Percentiles rank a stretch among this genome's conserved stretches.
phyloP scores from a whole-genome alignment of 2,113 vertebrate genomes.

The Diphyllodes magnificus region DNA sequence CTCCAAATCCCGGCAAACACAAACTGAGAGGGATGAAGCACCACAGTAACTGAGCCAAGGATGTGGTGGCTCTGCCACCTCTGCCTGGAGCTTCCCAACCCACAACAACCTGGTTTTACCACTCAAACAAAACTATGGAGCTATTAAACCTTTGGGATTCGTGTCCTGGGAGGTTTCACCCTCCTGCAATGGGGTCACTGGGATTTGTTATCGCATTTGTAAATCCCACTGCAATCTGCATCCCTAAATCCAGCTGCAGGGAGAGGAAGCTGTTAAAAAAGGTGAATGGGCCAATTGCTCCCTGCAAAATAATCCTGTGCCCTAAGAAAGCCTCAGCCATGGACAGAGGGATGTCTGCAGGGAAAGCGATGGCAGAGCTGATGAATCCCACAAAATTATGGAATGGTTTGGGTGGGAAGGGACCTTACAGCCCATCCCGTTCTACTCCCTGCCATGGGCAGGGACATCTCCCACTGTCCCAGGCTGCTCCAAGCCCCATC shows the following conservation, averaged over 20 bases:
- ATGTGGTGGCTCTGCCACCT: neutral
- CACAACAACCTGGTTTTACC: neutral
- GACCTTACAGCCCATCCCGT: neutral
- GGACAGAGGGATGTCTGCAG: neutral
- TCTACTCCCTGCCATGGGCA: neutral
- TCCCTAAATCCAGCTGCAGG: neutral
- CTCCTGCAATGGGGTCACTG: neutral
- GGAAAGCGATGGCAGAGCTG: fast-evolving
- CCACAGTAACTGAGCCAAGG: fast-evolving
- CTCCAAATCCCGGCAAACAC: neutral
- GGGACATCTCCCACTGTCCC: neutral
- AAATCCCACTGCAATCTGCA: neutral
- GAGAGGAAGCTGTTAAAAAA: neutral
- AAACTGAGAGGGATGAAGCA: neutral
- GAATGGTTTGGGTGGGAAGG: neutral
- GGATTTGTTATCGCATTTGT: neutral
- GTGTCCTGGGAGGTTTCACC: neutral
- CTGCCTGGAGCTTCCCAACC: neutral
- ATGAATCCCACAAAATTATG: neutral
- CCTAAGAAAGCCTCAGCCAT: neutral
- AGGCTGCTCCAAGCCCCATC: fast-evolving
- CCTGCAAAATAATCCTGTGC: neutral
- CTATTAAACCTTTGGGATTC: neutral
- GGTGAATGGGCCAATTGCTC: neutral
- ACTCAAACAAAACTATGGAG: neutral